Evolutionary conservation across 2,797 vertebrate genomes (phyloP), one percentile per base, ranked within the genome.

Genomic region (Mycteria americana): DNA sequence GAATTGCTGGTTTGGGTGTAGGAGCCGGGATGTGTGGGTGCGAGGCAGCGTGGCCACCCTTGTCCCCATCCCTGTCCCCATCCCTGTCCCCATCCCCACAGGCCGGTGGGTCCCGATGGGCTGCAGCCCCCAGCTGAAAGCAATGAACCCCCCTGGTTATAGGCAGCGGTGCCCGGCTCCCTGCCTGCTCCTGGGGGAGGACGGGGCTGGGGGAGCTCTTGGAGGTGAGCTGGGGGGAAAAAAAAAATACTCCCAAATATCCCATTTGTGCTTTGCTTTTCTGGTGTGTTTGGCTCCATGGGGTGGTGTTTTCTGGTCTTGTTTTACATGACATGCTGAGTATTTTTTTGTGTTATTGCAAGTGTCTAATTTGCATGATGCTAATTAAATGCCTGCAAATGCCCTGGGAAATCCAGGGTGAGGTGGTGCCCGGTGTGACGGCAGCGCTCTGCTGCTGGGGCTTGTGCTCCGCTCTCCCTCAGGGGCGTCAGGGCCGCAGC

Each of bases 281-380:
- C 3, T 22, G 45, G 3, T 5, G 2, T 1, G 2, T 4, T 50
- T 31, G 2, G 22, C 7, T 65, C 33, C 2, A 6, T 9, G 18
- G 37, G 8, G 3, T 3, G 2, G 3, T 9, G 7, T 25, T 4
- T 76, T 68, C 2, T 8, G 3, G 1, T 5, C 4, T 15, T 27
- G 2, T 9, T 63, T 48, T 8, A 0, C 12, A 0, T 1, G 18
- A 0, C 0, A 0, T 6, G 14, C 10, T 39, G 16, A 3, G 0
- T 15, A 1, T 2, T 16, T 77, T 73, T 41, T 46, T 18, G 41
- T n/a, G 19, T 19, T 33, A 1, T 1, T 19, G 0, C 4, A 7
- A 27, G 11, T 3, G 11, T 7, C 16, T 57, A 1, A 13, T 68
- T 78, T 48, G 23, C 0, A 1, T 1, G 18, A 4, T 39, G 56